Conservation (phyloP, 2,797 vertebrate genomes). For the Sebastolobus altivelis region DNA sequence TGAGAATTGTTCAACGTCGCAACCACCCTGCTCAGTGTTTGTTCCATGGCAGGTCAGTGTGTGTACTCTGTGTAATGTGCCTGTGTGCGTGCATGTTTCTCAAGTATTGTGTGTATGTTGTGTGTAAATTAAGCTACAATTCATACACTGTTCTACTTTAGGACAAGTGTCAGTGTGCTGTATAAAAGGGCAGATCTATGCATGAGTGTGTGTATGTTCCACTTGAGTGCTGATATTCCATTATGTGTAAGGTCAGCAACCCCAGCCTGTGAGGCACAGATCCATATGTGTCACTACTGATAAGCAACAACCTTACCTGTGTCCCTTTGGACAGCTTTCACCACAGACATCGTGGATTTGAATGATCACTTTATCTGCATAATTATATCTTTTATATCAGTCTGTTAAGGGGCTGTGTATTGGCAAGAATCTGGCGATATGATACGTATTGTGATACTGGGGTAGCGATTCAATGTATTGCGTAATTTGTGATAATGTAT, state of each 20-base stretch:
- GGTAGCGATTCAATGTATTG: no score
- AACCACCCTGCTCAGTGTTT: background rate
- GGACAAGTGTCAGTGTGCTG: background rate
- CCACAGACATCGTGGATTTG: background rate
- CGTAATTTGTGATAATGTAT: no score
- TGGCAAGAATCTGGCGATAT: no score
- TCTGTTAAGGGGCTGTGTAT: background rate
- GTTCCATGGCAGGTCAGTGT: background rate
- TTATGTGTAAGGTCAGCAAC: slow-evolving; percentile 13
- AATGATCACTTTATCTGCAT: background rate
- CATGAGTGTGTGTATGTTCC: slow-evolving; percentile 10
- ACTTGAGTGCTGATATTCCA: slow-evolving; percentile 7
- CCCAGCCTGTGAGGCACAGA: slow-evolving; percentile 13
- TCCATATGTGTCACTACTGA: slow-evolving; percentile 28
- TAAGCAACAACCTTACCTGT: background rate
- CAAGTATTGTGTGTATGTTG: background rate
- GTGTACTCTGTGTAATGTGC: background rate
- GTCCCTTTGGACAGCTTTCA: background rate
- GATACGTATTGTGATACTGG: no score
- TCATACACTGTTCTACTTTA: background rate
- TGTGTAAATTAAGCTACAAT: background rate
- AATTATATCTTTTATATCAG: background rate
- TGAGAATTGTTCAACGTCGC: background rate
- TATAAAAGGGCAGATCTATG: slow-evolving; percentile 1
- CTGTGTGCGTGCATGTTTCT: background rate